These are phyloP conservation scores for Tragelaphus scriptus DNA, from an alignment of 2,113 vertebrate genomes.

Conservation along the genomic window DNA sequence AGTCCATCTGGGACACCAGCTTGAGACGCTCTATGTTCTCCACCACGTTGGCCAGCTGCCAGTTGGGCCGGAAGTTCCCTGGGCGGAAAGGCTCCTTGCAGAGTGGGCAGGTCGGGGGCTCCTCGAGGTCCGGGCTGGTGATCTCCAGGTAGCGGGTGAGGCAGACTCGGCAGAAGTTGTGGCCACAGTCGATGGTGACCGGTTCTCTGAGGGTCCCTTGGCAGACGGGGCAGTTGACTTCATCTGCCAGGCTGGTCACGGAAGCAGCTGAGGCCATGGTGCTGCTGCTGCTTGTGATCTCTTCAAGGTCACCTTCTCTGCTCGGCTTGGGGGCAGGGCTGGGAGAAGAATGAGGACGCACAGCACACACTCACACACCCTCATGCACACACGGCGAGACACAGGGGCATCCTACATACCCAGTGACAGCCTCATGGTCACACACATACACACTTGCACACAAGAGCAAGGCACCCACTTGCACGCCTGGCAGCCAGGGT, in stretches of 20 bases:
- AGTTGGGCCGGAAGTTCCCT: slow-evolving; percentile 79
- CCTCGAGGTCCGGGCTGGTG: slow-evolving; percentile 60
- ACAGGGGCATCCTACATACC: neutral
- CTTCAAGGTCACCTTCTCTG: neutral
- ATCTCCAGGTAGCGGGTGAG: slow-evolving; percentile 86
- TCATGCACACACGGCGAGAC: neutral
- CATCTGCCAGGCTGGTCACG: slow-evolving; percentile 79
- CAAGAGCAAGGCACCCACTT: neutral
- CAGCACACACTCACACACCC: neutral
- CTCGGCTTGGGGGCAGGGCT: neutral
- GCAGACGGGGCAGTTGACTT: slow-evolving; percentile 92
- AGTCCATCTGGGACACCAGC: neutral
- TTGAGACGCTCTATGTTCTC: slow-evolving; percentile 80
- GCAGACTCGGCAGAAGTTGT: slow-evolving; percentile 92
- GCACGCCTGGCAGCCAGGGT: neutral
- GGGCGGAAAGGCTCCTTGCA: slow-evolving; percentile 56
- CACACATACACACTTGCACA: fast-evolving
- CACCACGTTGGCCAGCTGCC: slow-evolving; percentile 85
- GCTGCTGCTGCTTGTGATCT: neutral
- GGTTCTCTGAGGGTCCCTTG: slow-evolving; percentile 89
- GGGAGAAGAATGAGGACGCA: neutral
- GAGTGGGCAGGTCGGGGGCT: slow-evolving; percentile 33
- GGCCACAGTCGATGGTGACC: slow-evolving; percentile 91
- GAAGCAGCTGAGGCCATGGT: slow-evolving; percentile 74
- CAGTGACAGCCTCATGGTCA: neutral